Evolutionary conservation across 1,140 invertebrate genomes (phyloP), one percentile per base, ranked within the genome.

Genomic region (Drosophila insularis): DNA sequence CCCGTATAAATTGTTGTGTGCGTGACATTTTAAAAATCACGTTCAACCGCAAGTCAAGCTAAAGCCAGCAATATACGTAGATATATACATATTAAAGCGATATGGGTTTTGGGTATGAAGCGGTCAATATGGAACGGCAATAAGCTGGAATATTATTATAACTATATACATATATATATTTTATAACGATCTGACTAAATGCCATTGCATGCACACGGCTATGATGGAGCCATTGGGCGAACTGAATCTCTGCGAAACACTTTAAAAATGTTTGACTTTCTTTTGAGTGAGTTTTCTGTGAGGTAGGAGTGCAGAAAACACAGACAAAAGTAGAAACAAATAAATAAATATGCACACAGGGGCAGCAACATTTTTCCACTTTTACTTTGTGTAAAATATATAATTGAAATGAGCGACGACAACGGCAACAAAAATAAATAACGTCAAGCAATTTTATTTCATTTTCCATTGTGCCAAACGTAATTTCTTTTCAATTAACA

Each of bases 401-500:
- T 75, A 82, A 82, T 82, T 81, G 74, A 74, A 77, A 70, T 77
- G 37, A 81, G 53, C 56, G 54, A 68, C 74, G 37, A 53, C 60
- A 46, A 21, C 64, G 46, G 55, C 70, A 68, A 50, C 43, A 21
- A 50, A 74, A 62, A 68, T 68, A 56, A 82, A 63, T 66, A 61
- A 63, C 64, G 62, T 53, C 37, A 27, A 64, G 61, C 69, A 80
- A 69, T 76, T 82, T 79, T 50, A 63, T 71, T 76, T 54, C 68
- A 68, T 78, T 82, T 80, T 68, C 63, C 63, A 68, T 63, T 77
- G 46, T 62, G 64, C 10, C 74, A 63, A 63, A 37, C 63, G 75
- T 87, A 82, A 86, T 86, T 87, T 86, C 79, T 79, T 86, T 86
- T 87, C 81, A 86, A 87, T 86, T 87, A 86, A 82, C 82, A 86